Base-by-base conservation (phyloP, 92 coral and sea anemone species). In the Porites rus region DNA sequence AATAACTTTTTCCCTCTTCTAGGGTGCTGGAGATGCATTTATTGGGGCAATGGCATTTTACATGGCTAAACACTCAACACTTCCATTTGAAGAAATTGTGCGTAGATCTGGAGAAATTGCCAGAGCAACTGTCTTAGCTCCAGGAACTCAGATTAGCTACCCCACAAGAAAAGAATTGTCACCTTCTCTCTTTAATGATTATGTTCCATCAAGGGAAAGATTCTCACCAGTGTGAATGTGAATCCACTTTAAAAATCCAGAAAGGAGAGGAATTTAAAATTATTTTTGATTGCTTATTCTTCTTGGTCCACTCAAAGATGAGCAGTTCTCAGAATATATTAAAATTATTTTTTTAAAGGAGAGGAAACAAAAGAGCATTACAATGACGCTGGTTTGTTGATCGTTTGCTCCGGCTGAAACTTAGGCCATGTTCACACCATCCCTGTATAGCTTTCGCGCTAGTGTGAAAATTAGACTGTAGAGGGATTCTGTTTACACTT, bases 11-110 rank as follows among this genome's bases (percentile, higher is more conserved):
- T 56, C 11, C 75, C 51, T 70, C 51, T 85, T 25, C 3, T 69
- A 97, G 99, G 99, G 99, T n/a, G 99, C 99, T 68, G 99, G 99
- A 19, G 99, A 97, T 93, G 99, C 99, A 18, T 97, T 97, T 59
- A 96, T 97, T 60, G 99, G 99, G 65, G 99, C 99, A 10, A 77
- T 97, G 79, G 99, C 99, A 12, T 97, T 88, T 87, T 97, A 90
- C 79, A 86, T 93, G 89, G 95, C 99, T 38, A 97, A 97, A 88
- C 95, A 79, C 93, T 92, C 92, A 84, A 92, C 90, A 60, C 94
- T 97, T 73, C 89, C 99, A 12, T 97, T 97, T 83, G 95, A 89
- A 8, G 99, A 97, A 87, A 95, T 97, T 90, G 97, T 97, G 6
- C 77, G 92, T 78, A 85, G 99, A 82, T 89, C 99, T 59, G 96